These are phyloP conservation scores for Aleadryas rufinucha DNA, from an alignment of 2,113 vertebrate species.

Conservation along the genomic window DNA sequence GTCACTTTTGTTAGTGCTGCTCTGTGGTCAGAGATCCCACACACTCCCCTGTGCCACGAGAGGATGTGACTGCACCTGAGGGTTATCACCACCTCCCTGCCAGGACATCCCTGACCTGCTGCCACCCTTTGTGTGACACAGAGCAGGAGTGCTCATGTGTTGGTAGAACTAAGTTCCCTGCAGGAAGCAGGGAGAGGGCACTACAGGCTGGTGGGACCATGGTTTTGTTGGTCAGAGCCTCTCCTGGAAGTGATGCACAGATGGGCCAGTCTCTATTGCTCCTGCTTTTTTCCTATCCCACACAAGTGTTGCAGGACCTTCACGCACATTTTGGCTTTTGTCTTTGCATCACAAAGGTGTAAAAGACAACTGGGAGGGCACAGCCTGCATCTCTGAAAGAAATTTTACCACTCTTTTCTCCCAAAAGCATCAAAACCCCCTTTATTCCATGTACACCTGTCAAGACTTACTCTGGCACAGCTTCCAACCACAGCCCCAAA, in stretches of 20 bases:
- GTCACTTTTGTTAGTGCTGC: background rate
- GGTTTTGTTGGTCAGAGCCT: background rate
- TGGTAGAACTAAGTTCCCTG: background rate
- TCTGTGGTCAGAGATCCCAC: background rate
- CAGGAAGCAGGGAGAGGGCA: background rate
- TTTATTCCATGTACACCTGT: background rate
- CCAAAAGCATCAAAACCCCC: background rate
- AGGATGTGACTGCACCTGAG: background rate
- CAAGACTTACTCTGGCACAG: background rate
- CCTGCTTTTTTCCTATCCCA: background rate
- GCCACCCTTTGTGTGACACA: background rate
- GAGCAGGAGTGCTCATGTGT: accelerated
- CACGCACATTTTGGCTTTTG: background rate
- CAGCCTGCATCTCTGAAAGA: background rate
- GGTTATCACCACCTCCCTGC: background rate
- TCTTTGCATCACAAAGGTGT: background rate
- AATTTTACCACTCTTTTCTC: background rate
- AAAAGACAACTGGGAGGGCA: background rate
- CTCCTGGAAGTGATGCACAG: background rate
- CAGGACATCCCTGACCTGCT: background rate
- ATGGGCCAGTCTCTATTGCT: background rate
- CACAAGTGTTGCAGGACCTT: accelerated
- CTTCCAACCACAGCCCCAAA: background rate
- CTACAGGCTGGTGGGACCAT: background rate
- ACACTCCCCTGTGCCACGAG: background rate